phyloP scores from a whole-genome alignment of 1,140 invertebrate species.

The Orius insidiosus region DNA sequence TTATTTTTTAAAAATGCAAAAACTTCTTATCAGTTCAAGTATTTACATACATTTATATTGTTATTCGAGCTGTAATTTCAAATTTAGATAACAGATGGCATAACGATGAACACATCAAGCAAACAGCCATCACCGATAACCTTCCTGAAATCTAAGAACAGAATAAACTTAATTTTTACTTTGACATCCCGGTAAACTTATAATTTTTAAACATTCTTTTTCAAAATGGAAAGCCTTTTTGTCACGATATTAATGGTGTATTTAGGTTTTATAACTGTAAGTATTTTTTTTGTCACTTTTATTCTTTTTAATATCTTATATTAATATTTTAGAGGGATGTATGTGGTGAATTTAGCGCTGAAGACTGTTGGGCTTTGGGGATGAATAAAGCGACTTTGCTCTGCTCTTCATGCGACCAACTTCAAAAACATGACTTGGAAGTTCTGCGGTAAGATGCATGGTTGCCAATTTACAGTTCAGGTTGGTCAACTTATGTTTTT shows the following conservation, averaged over 20 bases:
- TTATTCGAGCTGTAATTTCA: too few relatives aligned
- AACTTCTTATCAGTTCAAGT: too few relatives aligned
- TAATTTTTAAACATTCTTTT: neutral
- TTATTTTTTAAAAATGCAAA: too few relatives aligned
- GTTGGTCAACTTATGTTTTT: neutral
- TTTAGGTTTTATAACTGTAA: neutral
- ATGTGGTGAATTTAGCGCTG: conserved; percentile 36
- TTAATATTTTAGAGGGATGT: neutral
- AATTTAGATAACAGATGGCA: too few relatives aligned
- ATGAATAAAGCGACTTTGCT: conserved; percentile 71
- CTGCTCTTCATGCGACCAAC: conserved; percentile 74
- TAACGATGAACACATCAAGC: too few relatives aligned
- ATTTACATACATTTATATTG: too few relatives aligned
- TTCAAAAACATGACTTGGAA: conserved; percentile 58
- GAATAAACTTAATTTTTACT: too few relatives aligned
- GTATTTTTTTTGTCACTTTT: neutral
- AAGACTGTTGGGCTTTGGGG: conserved; percentile 71
- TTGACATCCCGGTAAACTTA: too few relatives aligned
- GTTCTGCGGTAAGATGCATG: conserved; percentile 45
- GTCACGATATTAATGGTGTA: neutral
- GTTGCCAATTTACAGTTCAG: neutral
- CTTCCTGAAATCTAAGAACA: too few relatives aligned
- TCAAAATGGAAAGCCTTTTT: too few relatives aligned
- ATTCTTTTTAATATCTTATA: neutral
- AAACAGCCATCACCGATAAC: too few relatives aligned